Conservation (phyloP, 2,113 vertebrate genomes). For the Tangachromis dhanisi region DNA sequence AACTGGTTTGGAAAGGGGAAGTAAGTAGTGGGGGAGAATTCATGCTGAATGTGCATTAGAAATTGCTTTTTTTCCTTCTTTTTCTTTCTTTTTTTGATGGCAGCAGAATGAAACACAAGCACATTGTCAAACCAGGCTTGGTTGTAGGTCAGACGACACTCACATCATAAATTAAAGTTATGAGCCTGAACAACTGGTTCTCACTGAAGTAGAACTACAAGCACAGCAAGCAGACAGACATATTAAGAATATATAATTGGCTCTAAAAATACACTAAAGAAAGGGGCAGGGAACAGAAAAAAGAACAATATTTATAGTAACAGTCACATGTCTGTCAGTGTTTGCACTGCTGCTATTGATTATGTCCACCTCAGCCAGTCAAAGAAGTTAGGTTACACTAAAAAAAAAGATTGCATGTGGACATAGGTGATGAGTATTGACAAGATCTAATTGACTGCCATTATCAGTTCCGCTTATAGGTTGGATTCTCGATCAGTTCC, state of each 20-base stretch:
- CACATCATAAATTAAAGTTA: background rate
- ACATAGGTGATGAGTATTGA: background rate
- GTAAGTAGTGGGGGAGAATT: constrained; percentile 72
- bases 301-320: background rate
- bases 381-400: background rate
- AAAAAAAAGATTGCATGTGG: background rate
- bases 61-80: fast-evolving
- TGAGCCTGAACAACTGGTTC: background rate
- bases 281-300: background rate
- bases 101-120: background rate
- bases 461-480: background rate
- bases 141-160: background rate
- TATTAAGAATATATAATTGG: background rate
- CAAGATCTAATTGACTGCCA: background rate
- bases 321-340: background rate
- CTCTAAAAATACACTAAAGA: background rate
- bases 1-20: constrained; percentile 99
- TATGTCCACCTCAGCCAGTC: background rate
- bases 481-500: background rate
- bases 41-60: constrained; percentile 12
- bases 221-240: background rate
- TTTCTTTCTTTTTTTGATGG: background rate
- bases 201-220: background rate
- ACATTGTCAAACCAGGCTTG: background rate
- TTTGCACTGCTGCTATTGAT: background rate